These are phyloP conservation scores for Lycodopsis pacificus DNA, from an alignment of 2,797 vertebrate species.

Conservation along the genomic window DNA sequence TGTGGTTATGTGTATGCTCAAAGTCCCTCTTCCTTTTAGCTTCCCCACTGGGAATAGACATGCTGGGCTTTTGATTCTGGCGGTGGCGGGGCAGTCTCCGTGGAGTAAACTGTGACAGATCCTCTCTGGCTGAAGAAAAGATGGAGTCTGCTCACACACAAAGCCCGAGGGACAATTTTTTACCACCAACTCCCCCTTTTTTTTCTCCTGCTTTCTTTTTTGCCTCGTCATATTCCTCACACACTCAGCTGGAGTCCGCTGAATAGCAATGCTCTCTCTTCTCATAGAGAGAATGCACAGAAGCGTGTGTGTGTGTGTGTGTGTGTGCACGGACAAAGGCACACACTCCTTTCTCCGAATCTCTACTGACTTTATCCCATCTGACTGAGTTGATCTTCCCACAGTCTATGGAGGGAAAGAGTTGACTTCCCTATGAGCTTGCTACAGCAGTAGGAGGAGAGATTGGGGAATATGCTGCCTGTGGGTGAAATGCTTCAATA, in stretches of 20 bases:
- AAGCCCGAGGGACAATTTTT: constrained; percentile 13
- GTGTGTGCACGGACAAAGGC: background rate
- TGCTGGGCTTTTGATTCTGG: constrained; percentile 22
- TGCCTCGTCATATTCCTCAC: constrained; percentile 49
- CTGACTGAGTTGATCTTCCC: constrained; percentile 47
- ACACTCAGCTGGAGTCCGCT: constrained; percentile 21
- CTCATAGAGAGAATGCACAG: constrained; percentile 11
- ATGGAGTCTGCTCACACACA: constrained; percentile 7
- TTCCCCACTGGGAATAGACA: constrained; percentile 13
- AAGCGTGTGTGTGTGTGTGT: background rate
- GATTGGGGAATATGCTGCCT: constrained; percentile 41
- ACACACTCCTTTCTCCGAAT: constrained; percentile 22
- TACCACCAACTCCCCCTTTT: background rate
- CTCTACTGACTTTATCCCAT: constrained; percentile 39
- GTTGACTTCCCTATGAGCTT: constrained; percentile 37
- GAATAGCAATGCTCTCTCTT: constrained; percentile 16
- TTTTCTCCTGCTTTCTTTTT: background rate
- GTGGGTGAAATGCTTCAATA: constrained; percentile 51
- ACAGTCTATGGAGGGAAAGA: constrained; percentile 41
- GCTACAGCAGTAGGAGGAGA: constrained; percentile 23
- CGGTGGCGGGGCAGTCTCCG: constrained; percentile 29
- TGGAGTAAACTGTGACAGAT: constrained; percentile 35
- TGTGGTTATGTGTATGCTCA: background rate
- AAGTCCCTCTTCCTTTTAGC: background rate
- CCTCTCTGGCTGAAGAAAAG: constrained; percentile 44